Conservation (phyloP, 2,113 vertebrate species). For the Lagopus muta region DNA sequence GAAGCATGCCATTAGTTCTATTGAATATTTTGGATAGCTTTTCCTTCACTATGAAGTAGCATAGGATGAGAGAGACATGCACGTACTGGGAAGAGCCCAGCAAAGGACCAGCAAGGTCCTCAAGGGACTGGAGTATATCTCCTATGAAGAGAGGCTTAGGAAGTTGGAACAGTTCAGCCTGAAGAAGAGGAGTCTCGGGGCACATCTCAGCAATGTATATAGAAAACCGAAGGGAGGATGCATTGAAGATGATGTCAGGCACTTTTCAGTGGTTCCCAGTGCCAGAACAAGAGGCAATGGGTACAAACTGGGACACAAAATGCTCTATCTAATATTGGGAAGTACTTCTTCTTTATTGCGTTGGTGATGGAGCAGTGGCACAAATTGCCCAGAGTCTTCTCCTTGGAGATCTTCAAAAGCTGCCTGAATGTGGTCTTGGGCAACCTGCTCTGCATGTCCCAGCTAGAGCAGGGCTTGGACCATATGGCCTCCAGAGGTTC, state of each 20-base stretch:
- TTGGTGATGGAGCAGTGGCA: background rate
- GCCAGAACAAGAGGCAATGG: background rate
- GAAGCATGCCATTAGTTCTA: background rate
- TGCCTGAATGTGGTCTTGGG: background rate
- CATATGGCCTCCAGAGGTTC: background rate
- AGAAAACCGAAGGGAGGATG: background rate
- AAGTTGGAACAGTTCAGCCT: background rate
- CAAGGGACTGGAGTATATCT: background rate
- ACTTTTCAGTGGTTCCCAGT: background rate
- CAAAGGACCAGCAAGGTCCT: background rate
- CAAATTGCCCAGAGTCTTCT: background rate
- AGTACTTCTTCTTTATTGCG: background rate
- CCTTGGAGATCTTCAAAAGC: background rate
- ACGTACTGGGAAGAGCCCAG: background rate
- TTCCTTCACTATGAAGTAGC: background rate
- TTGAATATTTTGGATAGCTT: background rate
- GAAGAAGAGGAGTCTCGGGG: background rate
- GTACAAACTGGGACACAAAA: background rate
- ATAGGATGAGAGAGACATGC: background rate
- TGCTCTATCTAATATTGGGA: background rate
- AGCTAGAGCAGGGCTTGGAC: background rate
- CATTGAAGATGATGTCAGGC: background rate
- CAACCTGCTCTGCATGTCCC: background rate
- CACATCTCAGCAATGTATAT: background rate
- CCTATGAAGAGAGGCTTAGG: background rate